Percentiles rank a stretch among this genome's conserved stretches.
phyloP scores from a whole-genome alignment of 53 echinoderm and acorn worm genomes.

The Echinometra lucunter region DNA sequence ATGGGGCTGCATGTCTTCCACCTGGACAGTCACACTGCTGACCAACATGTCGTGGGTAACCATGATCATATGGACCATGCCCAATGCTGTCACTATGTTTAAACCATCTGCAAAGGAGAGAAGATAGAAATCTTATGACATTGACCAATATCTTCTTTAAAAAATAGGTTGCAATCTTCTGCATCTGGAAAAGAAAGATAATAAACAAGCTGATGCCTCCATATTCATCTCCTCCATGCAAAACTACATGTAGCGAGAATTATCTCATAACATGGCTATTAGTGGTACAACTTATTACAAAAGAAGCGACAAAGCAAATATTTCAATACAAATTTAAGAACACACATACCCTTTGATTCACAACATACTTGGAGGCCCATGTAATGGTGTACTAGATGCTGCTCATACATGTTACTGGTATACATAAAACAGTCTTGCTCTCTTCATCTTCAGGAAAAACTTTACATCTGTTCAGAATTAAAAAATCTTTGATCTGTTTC shows the following conservation, averaged over 20 bases:
- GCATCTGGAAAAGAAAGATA: not conserved
- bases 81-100: slow-evolving; percentile 72
- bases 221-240: not conserved
- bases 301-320: not conserved
- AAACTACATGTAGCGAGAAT: no score
- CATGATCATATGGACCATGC: slow-evolving; percentile 86
- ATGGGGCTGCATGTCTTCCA: slow-evolving; percentile 81
- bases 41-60: slow-evolving; percentile 89
- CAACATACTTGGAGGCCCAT: no score
- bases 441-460: not conserved
- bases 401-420: no score
- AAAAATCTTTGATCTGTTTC: no score
- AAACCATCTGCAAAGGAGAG: slow-evolving; percentile 78
- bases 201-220: not conserved
- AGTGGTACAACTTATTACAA: not conserved
- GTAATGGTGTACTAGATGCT: no score
- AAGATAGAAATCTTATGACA: no score
- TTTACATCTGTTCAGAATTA: not conserved
- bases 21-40: slow-evolving; percentile 92
- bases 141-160: not conserved
- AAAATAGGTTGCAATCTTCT: not conserved
- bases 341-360: no score
- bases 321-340: no score
- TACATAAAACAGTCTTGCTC: not conserved
- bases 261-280: not conserved